Base-by-base conservation (phyloP, 2,113 vertebrate genomes). In the Pteronura brasiliensis region DNA sequence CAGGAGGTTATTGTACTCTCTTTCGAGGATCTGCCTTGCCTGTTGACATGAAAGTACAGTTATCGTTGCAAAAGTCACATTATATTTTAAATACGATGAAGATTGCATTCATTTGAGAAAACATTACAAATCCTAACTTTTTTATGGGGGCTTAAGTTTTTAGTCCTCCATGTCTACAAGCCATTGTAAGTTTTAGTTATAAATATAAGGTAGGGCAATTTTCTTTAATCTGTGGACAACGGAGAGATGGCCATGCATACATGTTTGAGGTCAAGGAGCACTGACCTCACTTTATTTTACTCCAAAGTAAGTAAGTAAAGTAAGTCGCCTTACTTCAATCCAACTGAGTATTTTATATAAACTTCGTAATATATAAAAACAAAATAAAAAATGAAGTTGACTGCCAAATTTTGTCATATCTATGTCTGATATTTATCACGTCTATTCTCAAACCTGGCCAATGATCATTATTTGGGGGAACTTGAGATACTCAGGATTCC, bases 11-110 rank as follows among this genome's bases (percentile, higher is more conserved):
- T 99, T 99, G 99, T 99, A 99, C 97, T 99, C 99, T 95, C 99
- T 99, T 99, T 99, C 99, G 96, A 99, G 99, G 98, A 99, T 99
- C 99, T 99, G 99, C 98, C 99, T 99, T 98, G 99, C 99, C 99
- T 99, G 99, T 97, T 96, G 88, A 99, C 82, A 98, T 72, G 97
- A 98, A 98, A 98, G 97, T 71, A 87, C 57, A 98, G 97, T 98
- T 97, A 98, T 91, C 87, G 94, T 86, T 79, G 20, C 83, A 86
- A 44, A 96, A 97, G 92, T 79, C 0, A 1, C 83, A 87, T 47
- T 94, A 96, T 89, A 47, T 27, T 92, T 87, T 18, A 96, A 63
- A 95, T 94, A 93, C 83, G 8, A 65, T 42, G 23, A 34, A 44
- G 0, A 27, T 76, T 67, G 39, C 36, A 81, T 74, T 90, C 31